Percentiles rank a stretch among this genome's conserved stretches.
Evolutionary conservation across 2,797 vertebrate species (phyloP).

Genomic region (Mergus octosetaceus): DNA sequence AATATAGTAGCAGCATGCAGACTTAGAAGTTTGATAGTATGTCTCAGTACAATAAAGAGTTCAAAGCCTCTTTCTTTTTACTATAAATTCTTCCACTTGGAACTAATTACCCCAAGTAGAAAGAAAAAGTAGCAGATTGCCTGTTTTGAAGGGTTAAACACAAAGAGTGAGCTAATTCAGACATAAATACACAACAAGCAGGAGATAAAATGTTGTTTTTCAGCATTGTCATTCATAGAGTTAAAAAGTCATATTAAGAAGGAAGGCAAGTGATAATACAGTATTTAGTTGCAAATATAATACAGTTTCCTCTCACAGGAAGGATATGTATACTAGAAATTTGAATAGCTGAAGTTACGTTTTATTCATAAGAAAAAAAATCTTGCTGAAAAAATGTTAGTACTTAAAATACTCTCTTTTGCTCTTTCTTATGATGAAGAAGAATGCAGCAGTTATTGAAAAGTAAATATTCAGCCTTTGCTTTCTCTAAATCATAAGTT

Average conservation of each 20-base stretch:
- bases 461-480: conserved; percentile 28
- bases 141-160: conserved; percentile 30
- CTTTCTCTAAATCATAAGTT: conserved; percentile 35
- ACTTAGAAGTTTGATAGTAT: conserved; percentile 54
- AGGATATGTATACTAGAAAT: background rate
- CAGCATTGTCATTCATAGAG: background rate
- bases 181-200: background rate
- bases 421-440: background rate
- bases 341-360: background rate
- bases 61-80: conserved; percentile 49
- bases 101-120: conserved; percentile 66
- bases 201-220: background rate
- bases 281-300: background rate
- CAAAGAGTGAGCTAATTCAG: background rate
- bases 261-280: background rate
- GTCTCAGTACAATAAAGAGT: conserved; percentile 58
- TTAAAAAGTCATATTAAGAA: conserved; percentile 2
- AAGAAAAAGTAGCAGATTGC: conserved; percentile 49
- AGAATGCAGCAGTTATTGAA: conserved; percentile 17
- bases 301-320: background rate
- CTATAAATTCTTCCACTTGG: conserved; percentile 50
- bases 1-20: conserved; percentile 57
- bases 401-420: conserved; percentile 1
- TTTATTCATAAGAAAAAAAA: background rate
- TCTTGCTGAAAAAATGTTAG: background rate